phyloP scores from a whole-genome alignment of 2,888 invertebrate species.

The Girardia tigrina region DNA sequence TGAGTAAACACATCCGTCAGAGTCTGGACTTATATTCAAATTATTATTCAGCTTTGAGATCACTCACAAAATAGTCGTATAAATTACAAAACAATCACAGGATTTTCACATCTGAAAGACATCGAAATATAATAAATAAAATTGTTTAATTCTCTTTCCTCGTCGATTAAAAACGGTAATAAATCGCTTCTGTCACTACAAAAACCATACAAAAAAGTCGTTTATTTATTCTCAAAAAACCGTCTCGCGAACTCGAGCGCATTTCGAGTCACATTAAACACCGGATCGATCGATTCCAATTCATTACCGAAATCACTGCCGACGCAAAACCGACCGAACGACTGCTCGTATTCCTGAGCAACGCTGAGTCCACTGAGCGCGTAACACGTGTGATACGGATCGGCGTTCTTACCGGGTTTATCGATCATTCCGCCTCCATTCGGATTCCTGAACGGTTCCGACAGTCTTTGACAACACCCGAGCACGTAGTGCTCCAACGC shows the following conservation, averaged over 20 bases:
- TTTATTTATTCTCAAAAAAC: too few species aligned
- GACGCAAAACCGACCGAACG: not conserved
- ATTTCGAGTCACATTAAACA: not conserved
- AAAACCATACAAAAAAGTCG: too few species aligned
- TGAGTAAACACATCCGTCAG: too few species aligned
- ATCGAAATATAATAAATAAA: too few species aligned
- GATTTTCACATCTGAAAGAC: too few species aligned
- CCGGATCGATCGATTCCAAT: constrained; percentile 26
- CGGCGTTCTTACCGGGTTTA: constrained; percentile 83
- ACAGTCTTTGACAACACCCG: constrained; percentile 68
- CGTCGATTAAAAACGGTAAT: too few species aligned
- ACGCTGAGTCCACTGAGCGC: constrained; percentile 80
- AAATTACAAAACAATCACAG: too few species aligned
- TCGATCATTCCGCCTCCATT: constrained; percentile 75
- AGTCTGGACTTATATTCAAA: too few species aligned
- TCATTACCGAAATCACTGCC: not conserved
- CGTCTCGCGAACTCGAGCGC: constrained; percentile 20
- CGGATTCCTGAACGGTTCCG: constrained; percentile 48
- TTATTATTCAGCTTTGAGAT: too few species aligned
- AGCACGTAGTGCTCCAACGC: constrained; percentile 83
- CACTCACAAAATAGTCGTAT: too few species aligned
- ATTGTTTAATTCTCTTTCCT: too few species aligned
- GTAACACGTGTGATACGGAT: constrained; percentile 94
- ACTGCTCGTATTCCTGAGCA: constrained; percentile 58
- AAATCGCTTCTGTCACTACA: too few species aligned